Base-by-base conservation (phyloP, 2,113 vertebrate genomes). In the Platichthys stellatus region DNA sequence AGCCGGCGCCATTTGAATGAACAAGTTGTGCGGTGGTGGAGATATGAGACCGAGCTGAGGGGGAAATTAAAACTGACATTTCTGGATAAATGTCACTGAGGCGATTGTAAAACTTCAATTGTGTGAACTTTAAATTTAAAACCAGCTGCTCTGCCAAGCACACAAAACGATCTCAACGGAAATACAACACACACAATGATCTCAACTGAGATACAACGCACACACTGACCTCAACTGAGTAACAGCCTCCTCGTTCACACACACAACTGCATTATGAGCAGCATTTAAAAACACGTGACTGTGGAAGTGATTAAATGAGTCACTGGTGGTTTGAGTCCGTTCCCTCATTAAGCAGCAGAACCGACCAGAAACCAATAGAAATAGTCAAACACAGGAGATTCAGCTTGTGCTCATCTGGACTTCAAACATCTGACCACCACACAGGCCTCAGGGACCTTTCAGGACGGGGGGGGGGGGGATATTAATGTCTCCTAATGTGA, bases 91-190 rank as follows among this genome's bases (percentile, higher is more conserved):
- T 20, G 35, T 38, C 59, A 31, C 53, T 10, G 69, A 69, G 67
- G 15, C 24, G 35, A 72, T 23, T 59, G 74, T 77, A 69, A 86
- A 86, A 80, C 24, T 59, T 82, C 3, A 84, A 80, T 83, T 79
- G 60, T 82, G 45, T 59, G 78, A 58, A 76, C 18, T 54, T 49
- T 49, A 76, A 64, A 78, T 31, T 66, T 65, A 38, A 70, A 72
- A 68, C 49, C 78, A 82, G 79, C 65, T 76, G 85, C 9, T 84
- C 69, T 69, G 67, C 72, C 40, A 38, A 51, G 84, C 70, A 78
- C 81, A 74, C 82, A 76, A 15, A 68, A 51, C 26, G 28, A 72
- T 66, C 21, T 45, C 0, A 51, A 38, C 24, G 31, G 56, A 60
- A 1, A 38, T 10, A 60, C 45, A 51, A 85, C 70, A 78, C 81